Evolutionary conservation across 2,888 invertebrate species (phyloP), one percentile per base, ranked within the genome.

Genomic region (Diarsia rubi): DNA sequence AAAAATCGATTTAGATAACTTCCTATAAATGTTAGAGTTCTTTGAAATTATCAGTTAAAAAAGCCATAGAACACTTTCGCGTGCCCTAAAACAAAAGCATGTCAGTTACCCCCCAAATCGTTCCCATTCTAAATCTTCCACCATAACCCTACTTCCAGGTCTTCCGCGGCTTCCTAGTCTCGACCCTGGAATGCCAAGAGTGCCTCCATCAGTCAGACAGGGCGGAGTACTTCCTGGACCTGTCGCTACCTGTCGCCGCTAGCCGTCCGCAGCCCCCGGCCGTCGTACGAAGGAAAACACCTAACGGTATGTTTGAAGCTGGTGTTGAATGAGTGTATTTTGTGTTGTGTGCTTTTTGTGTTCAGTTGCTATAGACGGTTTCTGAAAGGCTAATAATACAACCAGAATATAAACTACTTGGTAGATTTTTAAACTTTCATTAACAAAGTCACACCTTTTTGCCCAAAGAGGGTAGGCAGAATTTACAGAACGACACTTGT

Each of bases 151-250:
- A 1, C 21, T 66, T 45, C 8, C 91, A 97, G 96, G 98, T 99
- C 69, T 99, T 99, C 96, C 98, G 99, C 45, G 99, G 99, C 0
- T 98, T 98, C 90, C 97, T 99, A 21, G 98, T 99, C 3, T 99
- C 99, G 47, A 98, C 98, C 0, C 95, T 99, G 57, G 98, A 98
- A 76, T 99, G 99, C 92, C 98, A 98, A 81, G 98, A 98, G 81
- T 99, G 99, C 92, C 97, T 97, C 79, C 98, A 98, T 94, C 97
- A 98, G 19, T 99, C 99, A 0, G 98, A 98, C 89, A 97, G 98
- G 21, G 98, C 98, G 71, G 99, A 99, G 93, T 98, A 98, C 90
- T 99, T 99, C 94, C 97, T 99, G 72, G 99, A 99, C 94, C 97
- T 99, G 84, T 99, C 99, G 78, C 97, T 99, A 79, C 99, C 99